phyloP scores from a whole-genome alignment of 2,797 vertebrate genomes.

The Rhodeus uyekii region DNA sequence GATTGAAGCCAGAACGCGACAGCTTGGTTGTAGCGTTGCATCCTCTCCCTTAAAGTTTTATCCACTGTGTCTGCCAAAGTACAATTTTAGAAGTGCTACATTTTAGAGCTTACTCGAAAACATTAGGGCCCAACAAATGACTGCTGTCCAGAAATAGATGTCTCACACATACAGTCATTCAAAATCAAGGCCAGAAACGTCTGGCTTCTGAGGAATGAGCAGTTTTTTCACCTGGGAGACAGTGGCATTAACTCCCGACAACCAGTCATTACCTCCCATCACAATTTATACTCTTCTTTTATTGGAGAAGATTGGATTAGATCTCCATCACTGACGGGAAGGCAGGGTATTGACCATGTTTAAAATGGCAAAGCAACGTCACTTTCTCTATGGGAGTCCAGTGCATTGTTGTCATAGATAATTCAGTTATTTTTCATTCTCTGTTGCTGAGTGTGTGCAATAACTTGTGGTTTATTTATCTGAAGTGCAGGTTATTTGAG shows the following conservation, averaged over 20 bases:
- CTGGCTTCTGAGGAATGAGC: conserved; percentile 20
- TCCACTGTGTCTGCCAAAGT: conserved; percentile 21
- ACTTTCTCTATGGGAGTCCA: conserved; percentile 3
- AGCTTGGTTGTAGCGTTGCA: neutral
- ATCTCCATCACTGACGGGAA: conserved; percentile 35
- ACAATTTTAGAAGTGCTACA: conserved; percentile 13
- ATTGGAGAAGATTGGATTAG: conserved; percentile 49
- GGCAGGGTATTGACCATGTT: conserved; percentile 50
- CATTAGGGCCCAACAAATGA: neutral
- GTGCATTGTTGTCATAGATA: neutral
- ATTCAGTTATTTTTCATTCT: conserved; percentile 3
- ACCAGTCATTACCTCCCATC: conserved; percentile 49
- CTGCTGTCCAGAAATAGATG: conserved; percentile 30
- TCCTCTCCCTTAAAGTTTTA: too few species aligned
- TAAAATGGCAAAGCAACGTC: conserved; percentile 40
- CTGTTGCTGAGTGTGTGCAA: neutral
- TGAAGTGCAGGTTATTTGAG: neutral
- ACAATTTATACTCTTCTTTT: conserved; percentile 50
- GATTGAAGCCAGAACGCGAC: conserved; percentile 6
- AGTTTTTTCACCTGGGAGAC: conserved; percentile 34
- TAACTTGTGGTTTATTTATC: neutral
- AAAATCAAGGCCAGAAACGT: conserved; percentile 27
- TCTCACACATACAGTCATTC: neutral
- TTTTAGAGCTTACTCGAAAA: conserved; percentile 14
- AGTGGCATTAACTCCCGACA: conserved; percentile 32